Base-by-base conservation (phyloP, 2,888 invertebrate species). In the Latrodectus elegans region DNA sequence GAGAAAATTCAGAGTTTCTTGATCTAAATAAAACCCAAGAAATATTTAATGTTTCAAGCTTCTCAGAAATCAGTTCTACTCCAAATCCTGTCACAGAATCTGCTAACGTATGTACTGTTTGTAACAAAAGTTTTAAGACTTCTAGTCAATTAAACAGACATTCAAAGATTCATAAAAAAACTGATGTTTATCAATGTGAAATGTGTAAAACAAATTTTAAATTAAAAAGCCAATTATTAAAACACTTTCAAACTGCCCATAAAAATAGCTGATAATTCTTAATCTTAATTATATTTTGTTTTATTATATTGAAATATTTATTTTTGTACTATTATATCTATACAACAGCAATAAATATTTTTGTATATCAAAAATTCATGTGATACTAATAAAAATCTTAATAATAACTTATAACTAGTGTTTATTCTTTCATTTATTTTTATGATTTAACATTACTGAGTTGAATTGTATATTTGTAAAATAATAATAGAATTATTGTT, bases 81-180 rank as follows among this genome's bases (percentile, higher is more conserved):
- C 26, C 53, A 12, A 76, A 60, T n/a, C 75, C 67, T 12, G 64
- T 67, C 8, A 12, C 68, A 9, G 84, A 85, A 55, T n/a, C 51
- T n/a, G 52, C 51, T 71, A 65, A 71, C 49, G 51, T 53, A 17
- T 89, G 89, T 51, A 10, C 22, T 55, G 68, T 84, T 9, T 89
- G 89, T 76, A 26, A 73, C 22, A 89, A 84, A 77, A 52, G 55
- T 6, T 89, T 89, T 64, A 89, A 89, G 77, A 78, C 76, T 53
- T 52, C 70, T 73, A 38, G 65, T 65, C 84, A 78, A 12, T 64
- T 89, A 22, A 83, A 81, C 60, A 83, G 73, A n/a, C 89, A 89
- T 73, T 53, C 70, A 26, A 55, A 75, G 14, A 80, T 52, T 22
- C 89, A 89, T 55, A 85, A 73, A 26, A 70, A 65, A 67, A 49